A percentile compares a stretch with the other conserved stretches of the same genome.
phyloP scores from a whole-genome alignment of 2,888 invertebrate genomes.

The Cordilura impudica region DNA sequence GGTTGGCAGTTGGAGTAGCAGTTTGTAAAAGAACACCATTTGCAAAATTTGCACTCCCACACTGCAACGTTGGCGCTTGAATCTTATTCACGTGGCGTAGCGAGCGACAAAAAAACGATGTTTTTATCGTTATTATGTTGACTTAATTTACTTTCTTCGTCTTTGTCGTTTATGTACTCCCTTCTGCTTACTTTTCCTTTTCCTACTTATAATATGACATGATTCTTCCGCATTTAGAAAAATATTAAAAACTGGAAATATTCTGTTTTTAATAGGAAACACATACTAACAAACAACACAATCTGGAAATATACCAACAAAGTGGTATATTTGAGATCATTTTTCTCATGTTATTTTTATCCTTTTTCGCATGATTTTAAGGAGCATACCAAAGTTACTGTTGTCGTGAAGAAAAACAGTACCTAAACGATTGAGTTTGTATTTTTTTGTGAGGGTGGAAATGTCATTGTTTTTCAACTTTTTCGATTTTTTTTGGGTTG shows the following conservation, averaged over 20 bases:
- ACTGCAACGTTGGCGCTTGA: constrained; percentile 21
- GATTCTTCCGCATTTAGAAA: constrained; percentile 38
- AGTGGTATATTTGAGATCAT: constrained; percentile 28
- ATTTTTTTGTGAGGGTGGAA: constrained; percentile 18
- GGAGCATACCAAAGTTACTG: constrained; percentile 16
- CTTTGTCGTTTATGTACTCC: background rate
- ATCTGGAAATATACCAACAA: constrained; percentile 1
- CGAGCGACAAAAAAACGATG: constrained; percentile 2
- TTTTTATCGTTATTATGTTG: constrained; percentile 27
- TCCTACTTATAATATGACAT: constrained; percentile 24
- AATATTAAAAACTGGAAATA: constrained; percentile 36
- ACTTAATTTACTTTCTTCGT: constrained; percentile 17
- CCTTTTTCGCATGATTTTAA: background rate
- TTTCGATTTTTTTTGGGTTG: constrained; percentile 17
- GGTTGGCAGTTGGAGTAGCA: background rate
- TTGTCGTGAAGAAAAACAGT: constrained; percentile 16
- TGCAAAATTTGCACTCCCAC: constrained; percentile 14
- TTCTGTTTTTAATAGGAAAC: constrained; percentile 29
- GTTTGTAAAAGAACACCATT: constrained; percentile 13
- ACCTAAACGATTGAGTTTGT: constrained; percentile 44
- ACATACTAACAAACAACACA: background rate
- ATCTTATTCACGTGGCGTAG: constrained; percentile 11
- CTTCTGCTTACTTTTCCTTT: background rate
- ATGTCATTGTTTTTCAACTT: constrained; percentile 22
- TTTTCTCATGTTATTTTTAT: constrained; percentile 1